These are phyloP conservation scores for Virgularia gustaviana DNA, from an alignment of 92 coral and sea anemone species.

Conservation along the genomic window DNA sequence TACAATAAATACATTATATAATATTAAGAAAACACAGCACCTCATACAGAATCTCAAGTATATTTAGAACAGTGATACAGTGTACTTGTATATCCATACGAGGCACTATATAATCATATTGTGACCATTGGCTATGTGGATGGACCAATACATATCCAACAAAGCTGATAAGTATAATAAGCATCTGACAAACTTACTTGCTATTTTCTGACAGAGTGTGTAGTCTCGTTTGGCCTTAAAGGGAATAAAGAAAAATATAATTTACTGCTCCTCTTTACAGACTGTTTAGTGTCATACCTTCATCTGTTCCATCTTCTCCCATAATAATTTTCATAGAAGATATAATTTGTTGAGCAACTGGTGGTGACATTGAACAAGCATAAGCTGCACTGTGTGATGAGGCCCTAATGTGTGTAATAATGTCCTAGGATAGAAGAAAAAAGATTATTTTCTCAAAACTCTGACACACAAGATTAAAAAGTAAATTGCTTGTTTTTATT, in stretches of 20 bases:
- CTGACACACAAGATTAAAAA: background rate
- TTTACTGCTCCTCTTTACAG: background rate
- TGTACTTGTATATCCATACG: too few species aligned
- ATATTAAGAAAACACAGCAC: too few species aligned
- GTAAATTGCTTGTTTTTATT: background rate
- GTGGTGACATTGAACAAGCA: constrained; percentile 97
- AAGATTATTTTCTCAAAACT: background rate
- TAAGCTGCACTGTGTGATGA: constrained; percentile 96
- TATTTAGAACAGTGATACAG: background rate
- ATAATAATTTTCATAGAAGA: constrained; percentile 79
- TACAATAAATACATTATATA: too few species aligned
- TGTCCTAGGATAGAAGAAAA: constrained; percentile 54
- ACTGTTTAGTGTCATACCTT: constrained; percentile 53
- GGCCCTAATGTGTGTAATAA: constrained; percentile 74
- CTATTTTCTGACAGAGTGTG: constrained; percentile 35
- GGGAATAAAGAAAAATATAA: background rate
- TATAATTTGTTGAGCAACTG: constrained; percentile 78
- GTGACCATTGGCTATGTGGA: too few species aligned
- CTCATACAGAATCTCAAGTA: too few species aligned
- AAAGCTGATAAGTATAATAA: too few species aligned
- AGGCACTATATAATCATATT: too few species aligned
- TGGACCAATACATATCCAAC: too few species aligned
- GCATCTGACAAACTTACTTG: too few species aligned
- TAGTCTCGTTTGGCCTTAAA: constrained; percentile 19
- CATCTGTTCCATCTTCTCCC: constrained; percentile 87